phyloP scores from a whole-genome alignment of 2,113 vertebrate genomes.

The Falcunculus frontatus region DNA sequence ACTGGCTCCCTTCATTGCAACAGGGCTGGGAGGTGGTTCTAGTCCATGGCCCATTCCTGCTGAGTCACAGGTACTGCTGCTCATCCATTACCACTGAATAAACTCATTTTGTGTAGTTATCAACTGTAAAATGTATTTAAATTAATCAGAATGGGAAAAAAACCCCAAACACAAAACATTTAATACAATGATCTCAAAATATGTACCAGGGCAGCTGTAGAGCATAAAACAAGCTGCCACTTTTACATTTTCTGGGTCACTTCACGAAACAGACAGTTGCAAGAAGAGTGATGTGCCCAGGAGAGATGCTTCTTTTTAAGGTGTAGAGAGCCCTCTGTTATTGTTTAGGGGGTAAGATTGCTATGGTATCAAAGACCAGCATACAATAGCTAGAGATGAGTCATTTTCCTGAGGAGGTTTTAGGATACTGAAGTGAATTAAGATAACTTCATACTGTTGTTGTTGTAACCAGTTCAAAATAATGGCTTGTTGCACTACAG shows the following conservation, averaged over 20 bases:
- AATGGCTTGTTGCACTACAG: neutral
- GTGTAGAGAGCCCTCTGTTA: neutral
- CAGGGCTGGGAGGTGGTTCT: neutral
- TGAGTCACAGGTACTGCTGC: neutral
- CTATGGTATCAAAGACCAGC: neutral
- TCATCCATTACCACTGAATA: neutral
- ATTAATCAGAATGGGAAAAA: neutral
- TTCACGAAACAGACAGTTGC: neutral
- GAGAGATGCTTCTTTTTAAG: neutral
- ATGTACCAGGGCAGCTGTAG: neutral
- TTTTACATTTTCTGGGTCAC: neutral
- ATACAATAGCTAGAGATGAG: neutral
- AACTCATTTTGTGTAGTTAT: neutral
- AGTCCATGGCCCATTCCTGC: neutral
- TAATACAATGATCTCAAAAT: neutral
- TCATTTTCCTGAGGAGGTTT: neutral
- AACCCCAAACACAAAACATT: rapidly evolving
- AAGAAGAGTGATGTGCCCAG: neutral
- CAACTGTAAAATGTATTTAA: neutral
- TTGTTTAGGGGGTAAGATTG: neutral
- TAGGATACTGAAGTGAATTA: neutral
- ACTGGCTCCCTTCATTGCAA: neutral
- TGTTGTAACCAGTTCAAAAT: neutral
- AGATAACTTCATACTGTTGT: neutral
- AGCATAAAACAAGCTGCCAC: neutral